Base-by-base conservation (phyloP, 2,113 vertebrate species). In the Ovibos moschatus region DNA sequence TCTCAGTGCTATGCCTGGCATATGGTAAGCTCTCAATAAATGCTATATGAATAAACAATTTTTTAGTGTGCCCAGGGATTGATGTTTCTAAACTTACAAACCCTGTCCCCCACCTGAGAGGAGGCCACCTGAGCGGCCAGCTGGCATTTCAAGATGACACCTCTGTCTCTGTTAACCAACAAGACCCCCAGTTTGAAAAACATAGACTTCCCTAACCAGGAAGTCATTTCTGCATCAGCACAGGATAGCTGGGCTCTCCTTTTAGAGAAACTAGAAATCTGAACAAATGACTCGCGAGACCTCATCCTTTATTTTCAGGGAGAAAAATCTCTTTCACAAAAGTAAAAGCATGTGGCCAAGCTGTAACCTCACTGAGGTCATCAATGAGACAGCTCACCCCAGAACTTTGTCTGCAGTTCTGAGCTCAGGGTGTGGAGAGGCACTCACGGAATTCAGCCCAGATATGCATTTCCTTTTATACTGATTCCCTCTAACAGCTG, bases 371-470 rank as follows among this genome's bases (percentile, higher is more conserved):
- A 71, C n/a, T 40, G 81, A 98, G 94, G 94, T 57, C 90, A 89
- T 97, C 47, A 96, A 76, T 91, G 95, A 96, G 95, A 98, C 97
- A 58, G 84, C 87, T 92, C 87, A 78, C 12, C 96, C 97, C 86
- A 94, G 87, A 98, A 5, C 30, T 91, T 83, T 95, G 97, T 98
- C 97, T 19, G 28, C 97, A 97, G 53, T 1, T 40, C 40, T 60
- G 87, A 36, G 36, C 89, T 95, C 91, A 36, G 95, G 33, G 36
- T 96, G 92, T 50, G 45, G 30, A 67, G 97, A 93, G 76, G 96
- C 93, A 67, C 55, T 91, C 57, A 23, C 78, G 89, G 98, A 98
- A 98, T 97, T 91, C 55, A 95, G 79, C 55, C 74, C 97, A 97
- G 95, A 98, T 89, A 93, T 55, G 95, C 82, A 71, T 87, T 27